Base-by-base conservation (phyloP, 1,140 invertebrate species). In the Tetraneura akinire region DNA sequence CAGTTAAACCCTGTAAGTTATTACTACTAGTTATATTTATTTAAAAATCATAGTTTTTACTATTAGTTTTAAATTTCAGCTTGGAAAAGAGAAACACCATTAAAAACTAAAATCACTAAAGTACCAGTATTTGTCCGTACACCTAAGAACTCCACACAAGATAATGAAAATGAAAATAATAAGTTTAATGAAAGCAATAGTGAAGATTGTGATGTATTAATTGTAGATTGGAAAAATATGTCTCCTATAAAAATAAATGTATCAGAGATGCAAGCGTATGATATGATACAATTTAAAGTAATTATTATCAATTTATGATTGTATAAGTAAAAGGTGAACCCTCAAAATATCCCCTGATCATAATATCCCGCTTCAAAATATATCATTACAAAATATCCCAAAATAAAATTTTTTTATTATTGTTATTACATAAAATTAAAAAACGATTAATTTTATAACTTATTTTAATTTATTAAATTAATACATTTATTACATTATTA, bases 141-240 rank as follows among this genome's bases (percentile, higher is more conserved):
- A 26, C 29, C 53, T 3, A 42, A 21, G 1, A 26, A 60, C 9
- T 45, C 32, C 4, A 42, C 55, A 26, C 37, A 45, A 60, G 62
- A 78, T 78, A 60, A 18, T 62, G 55, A 47, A 42, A 78, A 47
- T 29, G 14, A 42, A 16, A 60, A 45, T 1, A 45, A 62, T 45
- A 8, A 16, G 0, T 16, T n/a, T 60, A n/a, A 1, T 78, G 32
- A 42, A 26, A 57, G n/a, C 10, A 62, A 5, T 47, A 47, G 26
- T 78, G 74, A 78, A 45, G 16, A 62, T 78, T 78, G 37, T 78
- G 74, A 78, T 60, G 60, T 78, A 37, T 45, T 78, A 42, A 23
- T 60, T 3, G 74, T 78, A 29, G 74, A 78, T 45, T 78, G 74
- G 74, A 78, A 62, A 11, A 78, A 78, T 26, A 78, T 78, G 74